These are phyloP conservation scores for Fringilla coelebs DNA, from an alignment of 2,797 vertebrate genomes.

Conservation along the genomic window DNA sequence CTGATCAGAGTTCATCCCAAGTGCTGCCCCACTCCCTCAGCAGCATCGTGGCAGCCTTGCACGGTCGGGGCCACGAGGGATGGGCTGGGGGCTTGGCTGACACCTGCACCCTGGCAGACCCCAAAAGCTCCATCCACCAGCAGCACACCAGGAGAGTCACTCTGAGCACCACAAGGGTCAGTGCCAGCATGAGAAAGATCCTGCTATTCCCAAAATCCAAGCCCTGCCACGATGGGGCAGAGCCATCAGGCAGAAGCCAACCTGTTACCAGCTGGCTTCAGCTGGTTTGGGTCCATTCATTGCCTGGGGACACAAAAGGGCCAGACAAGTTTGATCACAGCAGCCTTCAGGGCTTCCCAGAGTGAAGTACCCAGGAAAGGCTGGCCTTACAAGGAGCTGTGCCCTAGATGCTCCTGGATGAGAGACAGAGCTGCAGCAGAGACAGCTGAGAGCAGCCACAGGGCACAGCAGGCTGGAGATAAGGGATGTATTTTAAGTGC, in stretches of 20 bases:
- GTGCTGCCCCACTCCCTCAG: not conserved
- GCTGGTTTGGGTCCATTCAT: not conserved
- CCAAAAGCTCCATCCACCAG: not conserved
- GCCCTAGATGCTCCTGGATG: not conserved
- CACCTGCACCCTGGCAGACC: accelerated
- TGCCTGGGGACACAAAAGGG: not conserved
- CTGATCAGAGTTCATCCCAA: not conserved
- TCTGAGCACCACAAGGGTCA: not conserved
- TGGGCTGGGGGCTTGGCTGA: not conserved
- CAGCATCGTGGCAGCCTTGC: not conserved
- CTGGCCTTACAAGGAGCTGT: not conserved
- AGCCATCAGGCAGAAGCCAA: not conserved
- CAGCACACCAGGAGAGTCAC: not conserved
- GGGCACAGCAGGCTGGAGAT: not conserved
- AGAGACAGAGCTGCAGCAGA: not conserved
- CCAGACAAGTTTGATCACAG: not conserved
- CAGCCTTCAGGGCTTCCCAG: not conserved
- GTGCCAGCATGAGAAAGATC: not conserved
- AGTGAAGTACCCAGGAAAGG: not conserved
- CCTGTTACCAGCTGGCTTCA: not conserved
- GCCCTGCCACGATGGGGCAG: not conserved
- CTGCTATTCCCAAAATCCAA: not conserved
- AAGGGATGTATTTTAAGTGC: not conserved
- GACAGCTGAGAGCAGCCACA: not conserved
- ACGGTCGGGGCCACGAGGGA: not conserved